These are phyloP conservation scores for Leucosticte australis DNA, from an alignment of 2,113 vertebrate species.

Conservation along the genomic window DNA sequence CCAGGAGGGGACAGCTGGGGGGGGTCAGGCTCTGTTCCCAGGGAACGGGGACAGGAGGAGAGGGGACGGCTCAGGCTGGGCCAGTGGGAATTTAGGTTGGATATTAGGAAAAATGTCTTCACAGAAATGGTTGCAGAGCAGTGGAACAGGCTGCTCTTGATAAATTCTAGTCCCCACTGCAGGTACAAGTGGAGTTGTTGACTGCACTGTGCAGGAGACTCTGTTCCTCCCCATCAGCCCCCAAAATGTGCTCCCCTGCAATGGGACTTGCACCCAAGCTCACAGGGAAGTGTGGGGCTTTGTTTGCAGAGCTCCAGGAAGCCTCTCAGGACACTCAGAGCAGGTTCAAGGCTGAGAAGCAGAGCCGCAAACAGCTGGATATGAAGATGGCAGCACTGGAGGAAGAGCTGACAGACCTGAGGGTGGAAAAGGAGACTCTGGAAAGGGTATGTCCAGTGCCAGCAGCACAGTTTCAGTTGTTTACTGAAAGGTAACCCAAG, in stretches of 20 bases:
- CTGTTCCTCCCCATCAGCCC: neutral
- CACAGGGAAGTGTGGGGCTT: neutral
- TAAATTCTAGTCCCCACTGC: neutral
- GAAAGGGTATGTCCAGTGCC: constrained; percentile 75
- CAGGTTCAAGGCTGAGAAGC: constrained; percentile 85
- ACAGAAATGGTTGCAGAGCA: neutral
- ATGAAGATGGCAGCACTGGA: constrained; percentile 78
- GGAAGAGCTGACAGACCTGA: constrained; percentile 86
- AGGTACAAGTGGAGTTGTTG: neutral
- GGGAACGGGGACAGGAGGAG: neutral
- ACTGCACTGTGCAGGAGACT: neutral
- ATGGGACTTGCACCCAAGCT: neutral
- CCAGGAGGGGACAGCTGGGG: fast-evolving
- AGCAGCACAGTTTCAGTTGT: neutral
- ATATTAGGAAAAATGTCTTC: neutral
- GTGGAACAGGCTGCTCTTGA: neutral
- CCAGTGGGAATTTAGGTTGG: neutral
- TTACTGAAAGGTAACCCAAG: neutral
- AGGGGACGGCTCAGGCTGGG: fast-evolving
- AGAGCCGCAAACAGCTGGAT: constrained; percentile 85
- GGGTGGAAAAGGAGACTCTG: constrained; percentile 83
- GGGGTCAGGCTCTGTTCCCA: neutral
- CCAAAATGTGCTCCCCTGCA: neutral
- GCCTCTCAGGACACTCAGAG: constrained; percentile 74
- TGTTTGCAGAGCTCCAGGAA: constrained; percentile 82